A percentile compares a stretch with the other conserved stretches of the same genome.
Conservation (phyloP, 2,888 invertebrate species). For the Tortricodes alternella region DNA sequence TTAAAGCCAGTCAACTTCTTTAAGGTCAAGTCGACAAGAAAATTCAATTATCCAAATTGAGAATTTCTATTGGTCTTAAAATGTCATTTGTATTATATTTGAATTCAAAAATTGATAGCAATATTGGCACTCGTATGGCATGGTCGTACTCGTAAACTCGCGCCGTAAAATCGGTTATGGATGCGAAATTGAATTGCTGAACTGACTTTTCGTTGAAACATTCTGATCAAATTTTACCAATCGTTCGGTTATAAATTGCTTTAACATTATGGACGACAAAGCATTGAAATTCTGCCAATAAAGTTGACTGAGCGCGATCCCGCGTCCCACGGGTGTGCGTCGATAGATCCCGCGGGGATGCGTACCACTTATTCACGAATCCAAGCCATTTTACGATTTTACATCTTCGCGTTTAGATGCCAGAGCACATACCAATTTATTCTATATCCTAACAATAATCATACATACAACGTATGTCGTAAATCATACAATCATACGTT, state of each 20-base stretch:
- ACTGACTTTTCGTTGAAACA: constrained; percentile 29
- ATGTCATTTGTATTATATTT: not conserved
- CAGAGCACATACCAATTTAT: not conserved
- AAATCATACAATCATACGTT: not conserved
- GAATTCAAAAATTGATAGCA: not conserved
- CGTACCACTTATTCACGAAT: constrained; percentile 64
- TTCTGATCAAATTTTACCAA: constrained; percentile 37
- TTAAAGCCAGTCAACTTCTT: too few species aligned
- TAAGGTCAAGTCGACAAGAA: too few species aligned
- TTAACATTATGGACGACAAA: constrained; percentile 61
- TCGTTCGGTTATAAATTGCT: constrained; percentile 55
- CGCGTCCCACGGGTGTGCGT: constrained; percentile 59
- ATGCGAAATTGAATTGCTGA: constrained; percentile 30
- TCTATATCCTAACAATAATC: too few species aligned
- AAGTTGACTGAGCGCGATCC: constrained; percentile 61
- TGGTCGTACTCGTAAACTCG: constrained; percentile 3
- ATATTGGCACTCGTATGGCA: constrained; percentile 4
- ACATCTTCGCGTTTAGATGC: constrained; percentile 42
- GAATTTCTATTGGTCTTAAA: too few species aligned
- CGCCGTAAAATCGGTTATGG: constrained; percentile 15
- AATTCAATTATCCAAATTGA: too few species aligned
- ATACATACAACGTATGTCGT: not conserved
- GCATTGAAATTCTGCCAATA: constrained; percentile 68
- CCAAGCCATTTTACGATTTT: constrained; percentile 58
- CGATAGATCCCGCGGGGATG: constrained; percentile 63